These are phyloP conservation scores for Magallana nippona DNA, from an alignment of 2,888 invertebrate genomes.

Conservation along the genomic window DNA sequence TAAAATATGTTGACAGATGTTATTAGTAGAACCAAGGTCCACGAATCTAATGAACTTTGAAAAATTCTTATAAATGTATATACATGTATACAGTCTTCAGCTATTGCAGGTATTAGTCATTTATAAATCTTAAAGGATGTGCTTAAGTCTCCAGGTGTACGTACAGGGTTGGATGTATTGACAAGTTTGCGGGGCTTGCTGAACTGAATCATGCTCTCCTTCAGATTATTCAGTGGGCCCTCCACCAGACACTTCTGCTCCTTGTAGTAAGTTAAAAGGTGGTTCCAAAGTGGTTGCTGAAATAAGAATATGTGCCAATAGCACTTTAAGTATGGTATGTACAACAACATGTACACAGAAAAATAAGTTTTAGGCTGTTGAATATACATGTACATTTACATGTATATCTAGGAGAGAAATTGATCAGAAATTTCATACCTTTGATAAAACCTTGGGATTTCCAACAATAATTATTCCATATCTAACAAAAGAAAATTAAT, in stretches of 20 bases:
- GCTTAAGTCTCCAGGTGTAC: conserved; percentile 50
- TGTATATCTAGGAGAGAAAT: not conserved
- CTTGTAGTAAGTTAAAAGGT: conserved; percentile 97
- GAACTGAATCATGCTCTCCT: conserved; percentile 97
- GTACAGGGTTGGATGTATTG: conserved; percentile 92
- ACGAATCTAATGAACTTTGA: too few species aligned
- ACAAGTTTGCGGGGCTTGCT: conserved; percentile 97
- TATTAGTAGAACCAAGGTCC: too few species aligned
- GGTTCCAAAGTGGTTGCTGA: conserved; percentile 97
- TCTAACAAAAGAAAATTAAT: conserved; percentile 62
- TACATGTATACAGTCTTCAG: too few species aligned
- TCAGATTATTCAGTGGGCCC: conserved; percentile 97
- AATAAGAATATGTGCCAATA: conserved; percentile 35
- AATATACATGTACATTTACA: not conserved
- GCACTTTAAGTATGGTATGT: not conserved
- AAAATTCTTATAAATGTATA: too few species aligned
- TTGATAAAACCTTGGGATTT: conserved; percentile 98
- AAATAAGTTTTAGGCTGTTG: not conserved
- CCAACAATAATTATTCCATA: conserved; percentile 99
- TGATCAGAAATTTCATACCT: conserved; percentile 80
- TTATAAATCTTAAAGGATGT: too few species aligned
- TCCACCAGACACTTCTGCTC: conserved; percentile 98
- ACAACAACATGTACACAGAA: not conserved
- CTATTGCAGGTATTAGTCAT: too few species aligned
- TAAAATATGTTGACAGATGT: too few species aligned